Conservation (phyloP, 2,888 invertebrate species). For the Oscheius sp. region DNA sequence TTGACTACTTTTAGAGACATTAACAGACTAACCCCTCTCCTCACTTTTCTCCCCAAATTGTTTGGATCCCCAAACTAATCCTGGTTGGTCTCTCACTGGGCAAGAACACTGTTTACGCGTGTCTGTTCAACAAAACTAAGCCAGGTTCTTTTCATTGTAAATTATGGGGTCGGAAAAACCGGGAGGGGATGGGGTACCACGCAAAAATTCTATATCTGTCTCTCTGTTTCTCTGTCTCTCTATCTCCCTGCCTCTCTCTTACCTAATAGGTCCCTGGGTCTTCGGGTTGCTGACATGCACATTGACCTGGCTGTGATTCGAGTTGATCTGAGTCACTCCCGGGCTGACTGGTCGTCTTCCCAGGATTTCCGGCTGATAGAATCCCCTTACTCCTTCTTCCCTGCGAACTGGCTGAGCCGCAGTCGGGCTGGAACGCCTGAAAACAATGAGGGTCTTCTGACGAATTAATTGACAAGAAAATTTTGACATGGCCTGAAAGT, state of each 20-base stretch:
- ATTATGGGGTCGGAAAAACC: too few relatives aligned
- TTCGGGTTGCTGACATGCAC: slow-evolving; percentile 55
- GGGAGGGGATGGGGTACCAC: too few relatives aligned
- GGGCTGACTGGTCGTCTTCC: slow-evolving; percentile 42
- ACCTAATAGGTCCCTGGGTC: slow-evolving; percentile 59
- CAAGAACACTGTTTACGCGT: too few relatives aligned
- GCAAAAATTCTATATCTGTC: background rate
- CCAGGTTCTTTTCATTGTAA: too few relatives aligned
- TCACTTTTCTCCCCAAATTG: too few relatives aligned
- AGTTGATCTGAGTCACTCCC: slow-evolving; percentile 37
- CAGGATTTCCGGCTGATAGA: slow-evolving; percentile 62
- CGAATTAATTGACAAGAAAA: too few relatives aligned
- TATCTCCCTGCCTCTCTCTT: background rate
- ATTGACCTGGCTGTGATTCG: slow-evolving; percentile 23
- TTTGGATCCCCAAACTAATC: too few relatives aligned
- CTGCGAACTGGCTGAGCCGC: slow-evolving; percentile 54
- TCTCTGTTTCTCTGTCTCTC: background rate
- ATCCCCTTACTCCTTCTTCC: slow-evolving; percentile 54
- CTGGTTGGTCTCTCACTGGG: too few relatives aligned
- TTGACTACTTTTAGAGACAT: too few relatives aligned
- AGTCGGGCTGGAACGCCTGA: slow-evolving; percentile 59
- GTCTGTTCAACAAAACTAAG: too few relatives aligned
- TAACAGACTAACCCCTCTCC: too few relatives aligned
- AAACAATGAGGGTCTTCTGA: background rate
- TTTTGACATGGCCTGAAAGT: too few relatives aligned